A percentile compares a stretch with the other conserved stretches of the same genome.
phyloP scores from a whole-genome alignment of 1,140 invertebrate species.

The Agrilus planipennis region DNA sequence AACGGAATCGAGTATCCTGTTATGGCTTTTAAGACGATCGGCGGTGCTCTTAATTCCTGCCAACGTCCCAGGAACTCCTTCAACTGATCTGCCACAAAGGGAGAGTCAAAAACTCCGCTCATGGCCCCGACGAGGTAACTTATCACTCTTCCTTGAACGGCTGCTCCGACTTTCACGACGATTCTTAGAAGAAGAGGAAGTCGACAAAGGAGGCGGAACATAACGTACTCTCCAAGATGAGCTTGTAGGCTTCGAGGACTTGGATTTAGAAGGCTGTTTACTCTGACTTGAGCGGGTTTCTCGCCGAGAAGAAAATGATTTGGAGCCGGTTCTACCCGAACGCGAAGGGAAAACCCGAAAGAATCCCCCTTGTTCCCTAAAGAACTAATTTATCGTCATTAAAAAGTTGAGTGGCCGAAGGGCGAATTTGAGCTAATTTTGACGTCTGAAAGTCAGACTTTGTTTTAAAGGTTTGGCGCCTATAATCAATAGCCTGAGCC shows the following conservation, averaged over 20 bases:
- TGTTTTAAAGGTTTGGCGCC: not conserved
- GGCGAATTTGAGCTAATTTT: slow-evolving; percentile 2
- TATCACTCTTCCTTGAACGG: not conserved
- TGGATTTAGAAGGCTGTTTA: not conserved
- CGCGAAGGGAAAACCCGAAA: no score
- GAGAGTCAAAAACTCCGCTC: not conserved
- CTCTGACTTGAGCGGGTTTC: not conserved
- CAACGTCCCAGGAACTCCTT: not conserved
- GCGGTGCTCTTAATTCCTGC: not conserved
- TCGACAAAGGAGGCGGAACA: not conserved
- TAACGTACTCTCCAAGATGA: not conserved
- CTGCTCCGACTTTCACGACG: no score
- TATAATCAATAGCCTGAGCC: not conserved
- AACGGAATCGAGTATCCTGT: slow-evolving; percentile 3
- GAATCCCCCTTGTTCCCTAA: not conserved
- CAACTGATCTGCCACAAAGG: not conserved
- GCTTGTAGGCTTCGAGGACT: not conserved
- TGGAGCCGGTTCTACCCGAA: no score
- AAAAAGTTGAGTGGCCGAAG: slow-evolving; percentile 6
- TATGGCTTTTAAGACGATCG: not conserved
- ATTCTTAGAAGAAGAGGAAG: not conserved
- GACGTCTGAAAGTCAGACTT: not conserved
- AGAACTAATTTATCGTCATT: not conserved
- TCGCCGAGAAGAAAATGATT: not conserved
- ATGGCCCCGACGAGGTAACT: not conserved